Evolutionary conservation across 2,113 vertebrate genomes (phyloP), one percentile per base, ranked within the genome.

Genomic region (Elephantulus edwardii): DNA sequence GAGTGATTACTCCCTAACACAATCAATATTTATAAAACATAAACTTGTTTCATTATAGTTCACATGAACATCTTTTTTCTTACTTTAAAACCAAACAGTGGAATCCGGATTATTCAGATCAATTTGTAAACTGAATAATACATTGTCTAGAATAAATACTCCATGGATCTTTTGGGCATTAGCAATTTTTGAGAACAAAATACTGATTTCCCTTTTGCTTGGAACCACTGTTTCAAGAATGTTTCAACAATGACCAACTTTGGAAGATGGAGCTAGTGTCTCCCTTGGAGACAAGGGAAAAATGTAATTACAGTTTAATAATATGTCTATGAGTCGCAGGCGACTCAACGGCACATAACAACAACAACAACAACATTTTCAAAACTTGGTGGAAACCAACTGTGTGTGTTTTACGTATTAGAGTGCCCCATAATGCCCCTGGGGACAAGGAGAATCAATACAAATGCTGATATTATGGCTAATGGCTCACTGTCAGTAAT

Each of bases 1-100:
- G n/a, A n/a, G n/a, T n/a, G n/a, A n/a, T n/a, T n/a, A n/a, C n/a
- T n/a, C n/a, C n/a, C n/a, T 81, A 7, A 84, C 42, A 85, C 24
- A 83, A 80, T 24, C 30, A 80, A 54, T 76, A n/a, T 60, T 70
- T 76, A 75, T 81, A 87, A 81, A 8, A 46, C n/a, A 78, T 81
- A 56, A 19, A 62, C 70, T 70, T 76, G 70, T 74, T 86, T 83
- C 42, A 66, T 22, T 74, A 74, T 30, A 85, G 66, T 30, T 86
- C 54, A 86, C 46, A 74, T 86, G 35, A 5, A 60, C 30, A 78
- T 71, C 20, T 54, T 38, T 85, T 77, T 64, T 88, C 48, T 10
- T 8, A 50, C n/a, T n/a, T n/a, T 50, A 50, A 50, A 50, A 10
- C 48, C 14, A 50, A 50, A 50, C 8, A 50, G 48, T n/a, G n/a